These are phyloP conservation scores for Rhodinocichla rosea DNA, from an alignment of 2,113 vertebrate genomes.

Conservation along the genomic window DNA sequence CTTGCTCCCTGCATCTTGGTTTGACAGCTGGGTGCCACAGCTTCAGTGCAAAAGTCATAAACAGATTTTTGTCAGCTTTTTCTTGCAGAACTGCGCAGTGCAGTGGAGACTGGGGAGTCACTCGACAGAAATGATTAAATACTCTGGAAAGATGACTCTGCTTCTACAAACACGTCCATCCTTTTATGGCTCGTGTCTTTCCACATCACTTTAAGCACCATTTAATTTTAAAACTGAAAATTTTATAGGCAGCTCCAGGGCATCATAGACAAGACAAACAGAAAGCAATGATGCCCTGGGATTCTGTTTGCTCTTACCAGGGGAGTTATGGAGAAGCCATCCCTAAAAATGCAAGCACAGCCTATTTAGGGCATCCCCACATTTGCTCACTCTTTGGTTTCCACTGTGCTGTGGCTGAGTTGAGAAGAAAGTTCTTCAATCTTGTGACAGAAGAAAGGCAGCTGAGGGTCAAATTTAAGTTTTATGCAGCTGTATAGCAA, in stretches of 20 bases:
- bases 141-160: not conserved
- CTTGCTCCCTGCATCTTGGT: not conserved
- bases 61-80: not conserved
- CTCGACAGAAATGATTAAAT: not conserved
- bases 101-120: not conserved
- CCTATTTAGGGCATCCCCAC: not conserved
- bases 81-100: not conserved
- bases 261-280: not conserved
- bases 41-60: not conserved
- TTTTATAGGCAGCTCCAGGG: not conserved
- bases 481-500: not conserved
- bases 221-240: slow-evolving; percentile 15
- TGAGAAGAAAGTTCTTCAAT: slow-evolving; percentile 7
- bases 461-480: not conserved
- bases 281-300: not conserved
- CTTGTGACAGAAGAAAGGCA: not conserved
- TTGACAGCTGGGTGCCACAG: not conserved
- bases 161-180: not conserved
- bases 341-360: not conserved
- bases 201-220: not conserved
- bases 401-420: not conserved
- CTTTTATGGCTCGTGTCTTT: not conserved
- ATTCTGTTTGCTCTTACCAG: not conserved
- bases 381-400: not conserved
- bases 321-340: not conserved